A percentile compares a stretch with the other conserved stretches of the same genome.
phyloP scores from a whole-genome alignment of 2,797 vertebrate genomes.

The Tenualosa ilisha region DNA sequence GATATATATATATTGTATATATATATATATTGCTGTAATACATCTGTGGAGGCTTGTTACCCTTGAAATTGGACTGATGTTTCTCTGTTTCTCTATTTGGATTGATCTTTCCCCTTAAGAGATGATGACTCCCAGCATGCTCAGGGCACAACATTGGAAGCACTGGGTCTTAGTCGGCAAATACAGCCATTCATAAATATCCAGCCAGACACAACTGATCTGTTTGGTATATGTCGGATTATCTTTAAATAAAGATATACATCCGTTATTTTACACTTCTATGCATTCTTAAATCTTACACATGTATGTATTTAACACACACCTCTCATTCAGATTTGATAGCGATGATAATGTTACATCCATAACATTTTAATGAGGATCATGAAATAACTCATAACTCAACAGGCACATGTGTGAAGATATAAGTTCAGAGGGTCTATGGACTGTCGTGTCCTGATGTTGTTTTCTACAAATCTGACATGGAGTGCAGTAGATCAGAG shows the following conservation, averaged over 20 bases:
- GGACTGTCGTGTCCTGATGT: not conserved
- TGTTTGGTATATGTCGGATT: not conserved
- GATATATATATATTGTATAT: too few relatives aligned
- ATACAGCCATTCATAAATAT: conserved; percentile 53
- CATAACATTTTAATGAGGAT: not conserved
- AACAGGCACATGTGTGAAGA: not conserved
- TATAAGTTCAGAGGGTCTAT: not conserved
- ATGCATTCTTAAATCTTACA: too few relatives aligned
- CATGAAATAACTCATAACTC: not conserved
- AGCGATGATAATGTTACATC: not conserved
- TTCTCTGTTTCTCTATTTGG: not conserved
- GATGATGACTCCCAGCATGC: not conserved
- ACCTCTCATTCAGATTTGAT: not conserved
- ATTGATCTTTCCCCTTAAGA: conserved; percentile 23
- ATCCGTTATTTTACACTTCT: not conserved
- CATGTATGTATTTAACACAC: not conserved
- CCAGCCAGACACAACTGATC: conserved; percentile 35
- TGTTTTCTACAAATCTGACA: conserved; percentile 10
- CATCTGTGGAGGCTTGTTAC: not conserved
- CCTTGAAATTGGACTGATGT: conserved; percentile 18
- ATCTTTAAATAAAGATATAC: not conserved
- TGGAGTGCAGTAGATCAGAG: conserved; percentile 7
- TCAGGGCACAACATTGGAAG: conserved; percentile 41
- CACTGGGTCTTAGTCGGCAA: conserved; percentile 41
- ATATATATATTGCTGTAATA: not conserved